phyloP scores from a whole-genome alignment of 1,140 invertebrate species.

The Microvelia longipes region DNA sequence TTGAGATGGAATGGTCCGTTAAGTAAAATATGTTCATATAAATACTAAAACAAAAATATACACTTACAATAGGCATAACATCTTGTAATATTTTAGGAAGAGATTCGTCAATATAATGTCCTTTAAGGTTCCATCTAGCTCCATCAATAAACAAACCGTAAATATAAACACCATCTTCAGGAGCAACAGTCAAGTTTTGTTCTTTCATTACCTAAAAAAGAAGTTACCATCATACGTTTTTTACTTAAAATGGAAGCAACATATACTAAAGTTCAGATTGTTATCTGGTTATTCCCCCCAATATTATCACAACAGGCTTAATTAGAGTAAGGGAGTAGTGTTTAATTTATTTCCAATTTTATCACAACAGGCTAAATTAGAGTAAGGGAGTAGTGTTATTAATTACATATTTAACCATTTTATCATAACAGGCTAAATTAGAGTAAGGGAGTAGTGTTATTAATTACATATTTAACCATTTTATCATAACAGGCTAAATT shows the following conservation, averaged over 20 bases:
- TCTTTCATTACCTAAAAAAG: constrained; percentile 27
- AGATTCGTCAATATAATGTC: constrained; percentile 59
- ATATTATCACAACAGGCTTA: no score
- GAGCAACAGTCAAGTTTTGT: constrained; percentile 29
- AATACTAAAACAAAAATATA: background rate
- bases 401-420: no score
- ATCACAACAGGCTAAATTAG: no score
- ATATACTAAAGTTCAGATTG: no score
- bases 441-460: no score
- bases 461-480: no score
- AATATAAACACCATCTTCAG: constrained; percentile 68
- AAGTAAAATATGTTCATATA: background rate
- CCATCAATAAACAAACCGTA: constrained; percentile 77
- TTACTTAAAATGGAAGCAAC: background rate
- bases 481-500: no score
- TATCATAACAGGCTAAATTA: no score
- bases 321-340: no score
- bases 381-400: no score
- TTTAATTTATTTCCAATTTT: no score
- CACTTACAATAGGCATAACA: constrained; percentile 53
- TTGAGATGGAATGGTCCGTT: background rate
- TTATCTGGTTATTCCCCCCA: no score
- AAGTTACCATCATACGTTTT: background rate
- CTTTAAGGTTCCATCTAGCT: constrained; percentile 58
- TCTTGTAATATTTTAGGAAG: constrained; percentile 68